phyloP scores from a whole-genome alignment of 2,888 invertebrate genomes.

The Chloromyia formosa region DNA sequence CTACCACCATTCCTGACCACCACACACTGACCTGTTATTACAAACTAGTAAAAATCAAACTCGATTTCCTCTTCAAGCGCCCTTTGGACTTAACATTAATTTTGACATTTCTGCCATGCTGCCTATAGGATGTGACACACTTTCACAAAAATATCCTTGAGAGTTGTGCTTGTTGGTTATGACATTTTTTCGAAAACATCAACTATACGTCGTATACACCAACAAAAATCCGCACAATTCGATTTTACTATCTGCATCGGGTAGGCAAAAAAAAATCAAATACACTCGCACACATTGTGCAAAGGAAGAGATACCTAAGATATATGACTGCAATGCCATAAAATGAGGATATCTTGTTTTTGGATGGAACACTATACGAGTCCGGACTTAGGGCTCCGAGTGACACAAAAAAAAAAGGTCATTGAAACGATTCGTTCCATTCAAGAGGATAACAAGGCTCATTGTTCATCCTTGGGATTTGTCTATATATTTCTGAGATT shows the following conservation, averaged over 20 bases:
- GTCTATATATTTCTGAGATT: conserved; percentile 5
- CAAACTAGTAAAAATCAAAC: not conserved
- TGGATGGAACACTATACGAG: conserved; percentile 18
- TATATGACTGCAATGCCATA: conserved; percentile 31
- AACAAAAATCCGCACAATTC: conserved; percentile 13
- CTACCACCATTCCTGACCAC: not conserved
- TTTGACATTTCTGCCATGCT: conserved; percentile 16
- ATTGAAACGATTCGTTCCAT: conserved; percentile 44
- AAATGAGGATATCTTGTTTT: conserved; percentile 40
- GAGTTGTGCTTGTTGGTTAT: not conserved
- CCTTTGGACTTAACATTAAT: too few species aligned
- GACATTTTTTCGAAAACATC: not conserved
- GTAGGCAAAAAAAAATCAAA: conserved; percentile 8
- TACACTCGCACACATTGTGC: not conserved
- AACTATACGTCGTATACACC: not conserved
- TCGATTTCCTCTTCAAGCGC: too few species aligned
- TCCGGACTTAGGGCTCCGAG: not conserved
- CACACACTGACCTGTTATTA: not conserved
- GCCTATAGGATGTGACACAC: conserved; percentile 27
- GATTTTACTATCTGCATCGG: conserved; percentile 22
- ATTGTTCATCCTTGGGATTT: conserved; percentile 41
- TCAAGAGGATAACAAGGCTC: conserved; percentile 46
- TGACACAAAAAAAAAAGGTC: conserved; percentile 25
- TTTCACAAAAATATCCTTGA: conserved; percentile 31
- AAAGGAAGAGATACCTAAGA: conserved; percentile 4